Conservation (phyloP, 2,888 invertebrate genomes). For the Anarsia innoxiella region DNA sequence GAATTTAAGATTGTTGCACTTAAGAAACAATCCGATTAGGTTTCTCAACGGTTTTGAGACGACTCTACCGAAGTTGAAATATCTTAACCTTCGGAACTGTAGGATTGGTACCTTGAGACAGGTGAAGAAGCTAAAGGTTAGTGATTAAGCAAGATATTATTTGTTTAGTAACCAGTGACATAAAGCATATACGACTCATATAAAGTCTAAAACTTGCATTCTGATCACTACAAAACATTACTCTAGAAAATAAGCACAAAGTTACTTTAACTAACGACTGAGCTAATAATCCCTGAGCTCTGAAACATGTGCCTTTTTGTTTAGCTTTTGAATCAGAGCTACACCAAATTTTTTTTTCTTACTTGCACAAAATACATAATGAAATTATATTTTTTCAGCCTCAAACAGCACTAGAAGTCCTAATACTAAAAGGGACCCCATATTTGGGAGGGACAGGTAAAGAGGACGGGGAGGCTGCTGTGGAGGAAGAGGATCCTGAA, state of each 20-base stretch:
- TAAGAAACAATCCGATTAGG: conserved; percentile 79
- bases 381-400: neutral
- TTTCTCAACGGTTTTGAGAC: conserved; percentile 68
- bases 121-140: conserved; percentile 73
- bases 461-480: conserved; percentile 39
- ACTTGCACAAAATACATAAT: no score
- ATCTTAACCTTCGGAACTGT: conserved; percentile 75
- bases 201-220: no score
- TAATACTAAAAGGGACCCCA: conserved; percentile 74
- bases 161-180: no score
- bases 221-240: no score
- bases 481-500: conserved; percentile 49
- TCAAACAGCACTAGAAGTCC: conserved; percentile 6
- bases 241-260: no score
- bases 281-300: no score
- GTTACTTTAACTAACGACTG: no score
- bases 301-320: neutral
- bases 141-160: no score
- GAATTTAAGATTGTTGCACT: conserved; percentile 80
- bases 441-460: conserved; percentile 65
- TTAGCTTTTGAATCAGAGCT: neutral
- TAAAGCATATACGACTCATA: no score
- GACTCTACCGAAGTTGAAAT: conserved; percentile 55
- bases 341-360: neutral
- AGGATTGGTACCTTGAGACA: conserved; percentile 67